These are phyloP conservation scores for Orcinus orca DNA, from an alignment of 2,113 vertebrate species.

Conservation along the genomic window DNA sequence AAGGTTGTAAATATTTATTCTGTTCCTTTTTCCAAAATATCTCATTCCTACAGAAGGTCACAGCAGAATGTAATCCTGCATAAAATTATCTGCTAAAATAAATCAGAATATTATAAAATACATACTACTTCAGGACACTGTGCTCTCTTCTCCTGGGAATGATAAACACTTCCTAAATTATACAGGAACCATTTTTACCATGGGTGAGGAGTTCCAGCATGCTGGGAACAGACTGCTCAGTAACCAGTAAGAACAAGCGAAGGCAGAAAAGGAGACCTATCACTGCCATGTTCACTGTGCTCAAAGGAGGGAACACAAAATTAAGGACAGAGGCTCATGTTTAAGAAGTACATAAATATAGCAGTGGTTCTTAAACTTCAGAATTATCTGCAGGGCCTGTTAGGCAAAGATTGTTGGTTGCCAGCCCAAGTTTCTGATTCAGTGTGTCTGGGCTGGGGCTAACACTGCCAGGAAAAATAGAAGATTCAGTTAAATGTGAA, in stretches of 20 bases:
- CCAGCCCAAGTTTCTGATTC: neutral
- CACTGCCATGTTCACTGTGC: neutral
- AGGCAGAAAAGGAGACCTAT: neutral
- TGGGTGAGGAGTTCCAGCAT: neutral
- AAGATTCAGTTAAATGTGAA: neutral
- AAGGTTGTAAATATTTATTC: constrained; percentile 18
- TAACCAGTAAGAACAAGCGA: neutral
- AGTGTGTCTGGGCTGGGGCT: neutral
- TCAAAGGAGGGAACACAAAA: neutral
- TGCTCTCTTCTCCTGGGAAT: neutral
- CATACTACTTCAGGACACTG: neutral
- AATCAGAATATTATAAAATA: neutral
- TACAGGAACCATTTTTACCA: neutral
- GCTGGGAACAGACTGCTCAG: neutral
- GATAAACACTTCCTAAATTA: neutral
- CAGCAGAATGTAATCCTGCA: neutral
- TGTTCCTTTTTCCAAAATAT: constrained; percentile 8
- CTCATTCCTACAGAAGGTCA: constrained; percentile 15
- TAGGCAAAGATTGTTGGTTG: neutral
- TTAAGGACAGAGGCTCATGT: neutral
- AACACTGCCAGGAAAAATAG: neutral
- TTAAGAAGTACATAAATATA: neutral
- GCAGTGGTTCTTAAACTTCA: neutral
- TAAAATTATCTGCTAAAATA: neutral
- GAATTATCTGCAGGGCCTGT: neutral